phyloP scores from a whole-genome alignment of 2,888 invertebrate species.

The Pyrrhia umbra region DNA sequence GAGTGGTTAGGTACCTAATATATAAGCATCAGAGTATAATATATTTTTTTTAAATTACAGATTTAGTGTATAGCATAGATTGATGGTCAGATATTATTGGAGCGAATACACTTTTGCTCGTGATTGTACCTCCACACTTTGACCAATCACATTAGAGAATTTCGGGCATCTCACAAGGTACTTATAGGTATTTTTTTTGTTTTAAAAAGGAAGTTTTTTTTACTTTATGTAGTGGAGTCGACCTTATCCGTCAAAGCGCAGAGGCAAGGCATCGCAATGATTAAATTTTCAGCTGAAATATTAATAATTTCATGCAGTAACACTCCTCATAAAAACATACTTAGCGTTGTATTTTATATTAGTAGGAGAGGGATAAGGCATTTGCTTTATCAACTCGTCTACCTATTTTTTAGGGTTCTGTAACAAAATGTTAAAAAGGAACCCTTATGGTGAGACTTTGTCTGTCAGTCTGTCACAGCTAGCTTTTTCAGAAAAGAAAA shows the following conservation, averaged over 20 bases:
- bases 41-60: too few relatives aligned
- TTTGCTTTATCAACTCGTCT: conserved; percentile 1
- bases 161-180: not conserved
- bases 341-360: not conserved
- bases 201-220: not conserved
- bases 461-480: not conserved
- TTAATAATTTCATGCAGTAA: conserved; percentile 50
- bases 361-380: conserved; percentile 22
- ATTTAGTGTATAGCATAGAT: too few relatives aligned
- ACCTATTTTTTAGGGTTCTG: not conserved
- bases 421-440: not conserved
- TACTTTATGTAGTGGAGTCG: not conserved
- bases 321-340: conserved; percentile 23
- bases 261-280: conserved; percentile 38
- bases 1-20: not conserved
- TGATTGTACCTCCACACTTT: conserved; percentile 9
- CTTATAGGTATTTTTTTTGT: not conserved
- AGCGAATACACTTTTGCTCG: not conserved
- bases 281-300: conserved; percentile 17
- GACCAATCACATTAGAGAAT: not conserved
- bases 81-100: not conserved
- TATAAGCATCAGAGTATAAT: not conserved
- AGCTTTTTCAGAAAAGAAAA: not conserved
- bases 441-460: too few relatives aligned
- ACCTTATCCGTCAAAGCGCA: conserved; percentile 15